Percentiles rank a stretch among this genome's conserved stretches.
Evolutionary conservation across 2,888 invertebrate genomes (phyloP).

Genomic region (Tridacna crocea): DNA sequence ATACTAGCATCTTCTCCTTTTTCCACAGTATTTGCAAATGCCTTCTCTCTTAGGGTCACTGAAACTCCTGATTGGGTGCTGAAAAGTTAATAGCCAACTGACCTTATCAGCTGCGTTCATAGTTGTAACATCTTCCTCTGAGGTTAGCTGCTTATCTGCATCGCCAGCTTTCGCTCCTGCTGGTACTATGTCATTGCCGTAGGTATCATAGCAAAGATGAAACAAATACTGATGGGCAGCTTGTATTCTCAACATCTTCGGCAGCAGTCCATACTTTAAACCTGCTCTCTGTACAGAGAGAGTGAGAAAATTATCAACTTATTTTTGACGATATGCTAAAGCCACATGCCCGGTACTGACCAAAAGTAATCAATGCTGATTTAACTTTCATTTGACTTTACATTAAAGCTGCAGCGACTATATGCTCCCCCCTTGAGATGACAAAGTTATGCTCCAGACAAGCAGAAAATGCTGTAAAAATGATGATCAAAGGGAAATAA

Average conservation of each 20-base stretch:
- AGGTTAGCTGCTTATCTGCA: neutral
- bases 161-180: neutral
- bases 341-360: too few species aligned
- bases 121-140: conserved; percentile 13
- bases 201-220: conserved; percentile 88
- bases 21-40: too few species aligned
- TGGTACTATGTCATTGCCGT: conserved; percentile 60
- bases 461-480: too few species aligned
- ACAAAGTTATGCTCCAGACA: too few species aligned
- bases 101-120: conserved; percentile 19
- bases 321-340: too few species aligned
- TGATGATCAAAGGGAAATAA: too few species aligned
- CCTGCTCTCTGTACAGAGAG: conserved; percentile 26
- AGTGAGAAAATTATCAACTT: too few species aligned
- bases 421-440: too few species aligned
- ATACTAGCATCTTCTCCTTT: too few species aligned
- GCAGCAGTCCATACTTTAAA: conserved; percentile 84
- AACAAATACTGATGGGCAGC: conserved; percentile 89
- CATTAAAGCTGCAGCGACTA: too few species aligned
- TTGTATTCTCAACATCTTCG: conserved; percentile 89
- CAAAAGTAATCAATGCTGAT: too few species aligned
- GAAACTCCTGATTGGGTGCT: neutral
- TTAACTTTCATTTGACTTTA: too few species aligned
- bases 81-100: neutral
- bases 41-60: neutral